Evolutionary conservation across 1,140 invertebrate genomes (phyloP).

Genomic region (Geopemphigus sp.): DNA sequence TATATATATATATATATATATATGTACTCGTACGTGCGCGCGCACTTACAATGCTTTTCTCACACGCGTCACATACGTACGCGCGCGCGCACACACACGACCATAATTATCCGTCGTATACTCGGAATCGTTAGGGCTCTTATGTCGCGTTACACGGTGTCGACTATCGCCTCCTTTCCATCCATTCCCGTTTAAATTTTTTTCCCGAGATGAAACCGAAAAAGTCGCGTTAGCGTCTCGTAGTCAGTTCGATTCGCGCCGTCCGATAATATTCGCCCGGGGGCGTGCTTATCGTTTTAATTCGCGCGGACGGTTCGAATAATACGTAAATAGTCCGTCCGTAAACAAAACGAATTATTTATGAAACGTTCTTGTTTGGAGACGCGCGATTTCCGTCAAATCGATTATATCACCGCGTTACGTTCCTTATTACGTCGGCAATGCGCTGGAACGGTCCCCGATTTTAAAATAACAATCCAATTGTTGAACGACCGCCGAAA

Average conservation of each 20-base stretch:
- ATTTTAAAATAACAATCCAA: no score
- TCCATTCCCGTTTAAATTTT: neutral
- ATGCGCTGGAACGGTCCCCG: no score
- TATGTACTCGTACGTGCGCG: neutral
- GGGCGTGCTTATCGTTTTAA: neutral
- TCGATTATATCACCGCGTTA: no score
- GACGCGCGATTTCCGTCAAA: no score
- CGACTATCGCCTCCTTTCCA: no score
- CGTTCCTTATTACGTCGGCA: no score
- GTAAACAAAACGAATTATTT: no score
- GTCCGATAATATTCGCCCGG: neutral
- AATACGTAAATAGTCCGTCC: no score
- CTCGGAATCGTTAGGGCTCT: neutral
- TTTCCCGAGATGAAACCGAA: neutral
- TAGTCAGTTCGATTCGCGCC: neutral
- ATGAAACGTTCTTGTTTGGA: no score
- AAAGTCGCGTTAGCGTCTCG: neutral
- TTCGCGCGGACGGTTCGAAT: neutral
- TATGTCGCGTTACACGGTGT: slow-evolving; percentile 21
- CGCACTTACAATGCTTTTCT: neutral
- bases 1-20: neutral
- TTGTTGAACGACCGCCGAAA: no score
- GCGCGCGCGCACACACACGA: neutral
- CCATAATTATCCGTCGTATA: neutral
- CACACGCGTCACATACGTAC: neutral